Base-by-base conservation (phyloP, 1,140 invertebrate species). In the Zophobas atratus region DNA sequence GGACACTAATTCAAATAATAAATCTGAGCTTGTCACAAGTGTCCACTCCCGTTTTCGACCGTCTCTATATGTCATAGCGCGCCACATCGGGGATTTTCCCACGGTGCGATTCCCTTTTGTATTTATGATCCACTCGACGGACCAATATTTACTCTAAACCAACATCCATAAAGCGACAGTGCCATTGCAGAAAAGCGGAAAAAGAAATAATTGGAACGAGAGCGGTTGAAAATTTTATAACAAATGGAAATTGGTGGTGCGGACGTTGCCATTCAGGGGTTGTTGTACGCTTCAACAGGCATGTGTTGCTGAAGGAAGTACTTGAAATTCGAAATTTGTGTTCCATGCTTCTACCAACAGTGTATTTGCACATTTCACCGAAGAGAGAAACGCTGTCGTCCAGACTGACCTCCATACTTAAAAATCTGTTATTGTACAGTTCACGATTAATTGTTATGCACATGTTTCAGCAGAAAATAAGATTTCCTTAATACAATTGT, bases 1-100 rank as follows among this genome's bases (percentile, higher is more conserved):
- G 71, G 49, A 73, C 48, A 73, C 71, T 73, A 73, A 73, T 73
- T 73, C 71, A 73, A 73, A 73, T 56, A 73, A 73, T 73, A 73
- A 73, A 73, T 73, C 71, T 73, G 71, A 39, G 55, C 35, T 73
- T 73, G 71, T 72, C 46, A 72, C 43, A 72, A 72, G 51, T 51
- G 70, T 73, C 71, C 49, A 73, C 38, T 55, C 71, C 49, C 38
- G 38, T 46, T 73, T 73, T 53, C 55, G 35, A 34, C 49, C 5
- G 36, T 70, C 36, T 41, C 34, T 39, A 70, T 32, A 55, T 38
- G 71, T 48, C 55, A 57, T 57, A 57, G 55, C 55, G 20, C 20
- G 20, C 20, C 20, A 20, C 20, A 57, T 57, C 55, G 33, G 60
- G 60, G n/a, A 39, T 39, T 41, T 60, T 67, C 60, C 60, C 60